A percentile compares a stretch with the other conserved stretches of the same genome.
phyloP scores from a whole-genome alignment of 1,140 invertebrate species.

The Drosophila saltans region DNA sequence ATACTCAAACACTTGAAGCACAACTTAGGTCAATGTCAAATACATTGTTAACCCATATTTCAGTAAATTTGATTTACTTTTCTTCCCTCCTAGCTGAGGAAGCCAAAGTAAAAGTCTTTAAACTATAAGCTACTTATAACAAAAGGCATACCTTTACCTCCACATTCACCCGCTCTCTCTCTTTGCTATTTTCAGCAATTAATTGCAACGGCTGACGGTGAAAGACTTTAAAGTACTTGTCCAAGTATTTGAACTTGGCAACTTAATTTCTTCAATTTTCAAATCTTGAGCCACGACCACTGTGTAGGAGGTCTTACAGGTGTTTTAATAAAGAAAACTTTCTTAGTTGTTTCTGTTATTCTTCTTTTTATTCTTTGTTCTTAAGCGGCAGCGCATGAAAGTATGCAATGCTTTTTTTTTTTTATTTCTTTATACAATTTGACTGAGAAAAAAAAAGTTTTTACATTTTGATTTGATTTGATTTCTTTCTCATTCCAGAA shows the following conservation, averaged over 20 bases:
- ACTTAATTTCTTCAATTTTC: conserved; percentile 9
- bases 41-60: no score
- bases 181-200: background rate
- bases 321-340: conserved; percentile 7
- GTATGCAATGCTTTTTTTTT: background rate
- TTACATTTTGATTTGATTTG: background rate
- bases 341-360: conserved; percentile 1
- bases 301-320: background rate
- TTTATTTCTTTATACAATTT: background rate
- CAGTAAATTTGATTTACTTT: no score
- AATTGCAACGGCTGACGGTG: background rate
- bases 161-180: no score
- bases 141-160: background rate
- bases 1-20: no score
- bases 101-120: background rate
- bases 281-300: background rate
- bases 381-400: background rate
- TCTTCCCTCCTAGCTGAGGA: background rate
- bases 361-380: background rate
- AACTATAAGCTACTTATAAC: background rate
- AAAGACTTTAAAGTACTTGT: background rate
- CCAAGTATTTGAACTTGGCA: background rate
- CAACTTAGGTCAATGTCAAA: no score
- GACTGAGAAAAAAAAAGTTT: background rate
- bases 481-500: background rate